Evolutionary conservation across 2,113 vertebrate genomes (phyloP), one percentile per base, ranked within the genome.

Genomic region (Chunga burmeisteri): DNA sequence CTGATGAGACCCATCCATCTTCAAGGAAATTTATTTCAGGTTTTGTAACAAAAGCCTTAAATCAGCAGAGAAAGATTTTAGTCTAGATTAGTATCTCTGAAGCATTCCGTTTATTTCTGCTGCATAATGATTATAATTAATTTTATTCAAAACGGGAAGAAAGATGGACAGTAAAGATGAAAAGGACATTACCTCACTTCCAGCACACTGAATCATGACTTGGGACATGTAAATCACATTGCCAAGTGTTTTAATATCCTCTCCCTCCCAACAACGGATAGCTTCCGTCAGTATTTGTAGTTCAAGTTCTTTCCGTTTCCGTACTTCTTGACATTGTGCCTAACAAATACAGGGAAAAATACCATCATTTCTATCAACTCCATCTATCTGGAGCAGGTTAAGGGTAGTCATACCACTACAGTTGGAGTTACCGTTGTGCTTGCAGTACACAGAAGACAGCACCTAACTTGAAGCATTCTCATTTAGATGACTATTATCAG

Each of bases 261-360:
- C 99, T 7, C 99, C 99, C 95, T 99, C 99, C 99, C 99, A 99
- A 94, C 98, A 98, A 11, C 99, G 98, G 96, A 99, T 99, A 38
- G 98, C 98, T 97, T 99, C 99, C 0, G 98, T 99, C 93, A 99
- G 98, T 82, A 99, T 99, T 95, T 99, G 99, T 67, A 99, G 97
- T 94, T 99, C 99, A 82, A 99, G 98, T 89, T 99, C 99, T 94
- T 99, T 99, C 66, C 99, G 98, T 81, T 99, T 99, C 87, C 99
- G 98, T 40, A 99, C 99, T 95, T 99, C 99, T 97, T 99, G 99
- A 98, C 99, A 99, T 68, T 99, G 99, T 67, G 98, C 98, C 99
- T 99, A 95, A 62, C 40, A 86, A 65, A 88, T 8, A 74, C 0
- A 75, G 38, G 67, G 63, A 36, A 83, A 90, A 92, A 86, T 9